Conservation (phyloP, 2,797 vertebrate species). For the Brachyalestes nurse region DNA sequence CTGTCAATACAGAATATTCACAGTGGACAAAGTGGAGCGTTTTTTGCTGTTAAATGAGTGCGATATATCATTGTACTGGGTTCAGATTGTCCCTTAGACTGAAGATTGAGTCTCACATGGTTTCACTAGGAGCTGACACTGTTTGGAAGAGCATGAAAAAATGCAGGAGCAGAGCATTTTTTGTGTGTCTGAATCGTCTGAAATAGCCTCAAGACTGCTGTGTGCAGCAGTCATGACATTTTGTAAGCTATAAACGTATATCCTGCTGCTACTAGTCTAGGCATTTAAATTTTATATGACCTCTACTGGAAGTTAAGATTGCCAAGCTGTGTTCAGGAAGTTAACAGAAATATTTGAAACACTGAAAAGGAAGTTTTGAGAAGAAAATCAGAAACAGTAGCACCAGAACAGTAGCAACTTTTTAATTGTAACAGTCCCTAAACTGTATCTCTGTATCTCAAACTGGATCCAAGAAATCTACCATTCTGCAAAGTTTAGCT, state of each 20-base stretch:
- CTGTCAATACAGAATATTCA: too few species aligned
- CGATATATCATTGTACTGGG: background rate
- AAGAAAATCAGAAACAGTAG: too few species aligned
- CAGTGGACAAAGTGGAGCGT: background rate
- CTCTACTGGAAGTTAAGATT: background rate
- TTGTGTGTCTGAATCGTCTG: background rate
- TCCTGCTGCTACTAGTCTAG: background rate
- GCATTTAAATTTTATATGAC: too few species aligned
- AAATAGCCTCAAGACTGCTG: constrained; percentile 5
- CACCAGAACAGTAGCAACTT: background rate
- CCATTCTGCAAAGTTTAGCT: too few species aligned
- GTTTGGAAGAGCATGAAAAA: background rate
- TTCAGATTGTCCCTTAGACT: background rate
- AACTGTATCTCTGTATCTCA: too few species aligned
- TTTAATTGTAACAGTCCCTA: background rate
- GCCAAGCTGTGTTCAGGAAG: too few species aligned
- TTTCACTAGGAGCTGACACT: background rate
- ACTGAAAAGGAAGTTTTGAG: too few species aligned
- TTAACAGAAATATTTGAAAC: too few species aligned
- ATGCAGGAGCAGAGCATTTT: constrained; percentile 1
- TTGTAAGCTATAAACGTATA: background rate
- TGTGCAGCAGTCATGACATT: background rate
- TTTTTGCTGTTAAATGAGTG: background rate
- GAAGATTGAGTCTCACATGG: background rate
- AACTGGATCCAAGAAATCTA: too few species aligned